Base-by-base conservation (phyloP, 2,113 vertebrate species). In the Callocephalon fimbriatum region DNA sequence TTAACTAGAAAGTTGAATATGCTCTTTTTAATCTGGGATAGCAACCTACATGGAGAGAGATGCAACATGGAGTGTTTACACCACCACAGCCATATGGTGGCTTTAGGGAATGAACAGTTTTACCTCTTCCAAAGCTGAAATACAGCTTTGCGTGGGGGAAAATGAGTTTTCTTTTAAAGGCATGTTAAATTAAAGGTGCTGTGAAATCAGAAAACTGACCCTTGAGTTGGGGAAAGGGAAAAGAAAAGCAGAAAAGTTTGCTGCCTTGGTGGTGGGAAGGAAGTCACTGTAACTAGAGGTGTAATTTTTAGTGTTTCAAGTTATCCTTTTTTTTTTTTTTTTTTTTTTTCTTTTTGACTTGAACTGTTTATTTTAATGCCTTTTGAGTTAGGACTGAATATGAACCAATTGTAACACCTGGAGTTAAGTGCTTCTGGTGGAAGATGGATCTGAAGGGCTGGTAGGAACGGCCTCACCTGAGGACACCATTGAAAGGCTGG, bases 181-280 rank as follows among this genome's bases (percentile, higher is more conserved):
- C 5, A 6, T 1, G 2, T 42, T 42, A 20, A 63, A 32, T 77
- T 58, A 61, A 65, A 76, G 19, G 9, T 27, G 51, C 2, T 83
- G 25, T 50, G 38, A 67, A n/a, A 48, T 32, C 25, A 40, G 53
- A 45, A 27, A 81, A 6, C 12, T 84, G 51, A 81, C 66, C 66
- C 50, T 62, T 17, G 47, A 45, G 65, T 32, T 3, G 1, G 59
- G 38, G 47, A 61, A 81, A 53, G 21, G 56, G 61, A 63, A 45
- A 37, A 76, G 15, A 48, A 56, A 61, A 68, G 18, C 9, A 16
- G 56, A 51, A 44, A 27, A 2, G 2, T 51, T 62, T 20, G 37
- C 37, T 1, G 2, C 38, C 32, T 74, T 37, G 32, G 23, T 0
- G 0, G 22, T 3, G 0, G 38, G n/a, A 83, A 62, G 63, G 23